Base-by-base conservation (phyloP, 2,888 invertebrate species). In the Palloptera scutellata region DNA sequence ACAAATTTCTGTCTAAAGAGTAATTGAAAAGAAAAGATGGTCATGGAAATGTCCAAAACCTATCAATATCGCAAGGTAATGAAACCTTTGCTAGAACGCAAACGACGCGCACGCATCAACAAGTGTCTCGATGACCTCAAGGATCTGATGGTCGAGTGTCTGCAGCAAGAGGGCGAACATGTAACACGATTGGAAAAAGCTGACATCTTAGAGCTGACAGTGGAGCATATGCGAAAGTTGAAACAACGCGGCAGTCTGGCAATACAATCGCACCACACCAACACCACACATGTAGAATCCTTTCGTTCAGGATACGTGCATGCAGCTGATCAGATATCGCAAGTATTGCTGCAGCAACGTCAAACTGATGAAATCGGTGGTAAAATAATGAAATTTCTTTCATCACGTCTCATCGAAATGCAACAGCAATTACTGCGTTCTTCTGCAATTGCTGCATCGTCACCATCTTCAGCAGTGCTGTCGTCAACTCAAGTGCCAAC, bases 11-110 rank as follows among this genome's bases (percentile, higher is more conserved):
- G 67, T 72, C 71, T 66, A 67, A 72, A 72, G 74, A 70, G 71
- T 75, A 72, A 74, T 73, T 79, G 17, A 41, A 20, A 57, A 19
- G 13, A 57, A 65, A 81, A 72, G 74, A 84, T 84, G 83, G 84
- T 83, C 78, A 83, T 83, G 82, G 84, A 84, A 80, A 84, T 95
- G 87, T 95, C 95, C 82, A 90, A 95, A 86, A 95, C 95, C 80
- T 95, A 95, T 87, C 95, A 95, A 86, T 95, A 95, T 87, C 90
- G 95, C 86, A 95, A 94, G 91, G 94, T 95, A 83, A 95, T 94
- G 94, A 95, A 95, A 85, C 95, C 95, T 80, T 91, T 95, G 92
- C 87, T 95, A 74, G 95, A 95, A 86, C 89, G 95, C 79, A 94
- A 95, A 83, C 89, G 95, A 67, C 89, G 95, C 75, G 95, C 95